Conservation (phyloP, 2,113 vertebrate genomes). For the Lophura nycthemera region DNA sequence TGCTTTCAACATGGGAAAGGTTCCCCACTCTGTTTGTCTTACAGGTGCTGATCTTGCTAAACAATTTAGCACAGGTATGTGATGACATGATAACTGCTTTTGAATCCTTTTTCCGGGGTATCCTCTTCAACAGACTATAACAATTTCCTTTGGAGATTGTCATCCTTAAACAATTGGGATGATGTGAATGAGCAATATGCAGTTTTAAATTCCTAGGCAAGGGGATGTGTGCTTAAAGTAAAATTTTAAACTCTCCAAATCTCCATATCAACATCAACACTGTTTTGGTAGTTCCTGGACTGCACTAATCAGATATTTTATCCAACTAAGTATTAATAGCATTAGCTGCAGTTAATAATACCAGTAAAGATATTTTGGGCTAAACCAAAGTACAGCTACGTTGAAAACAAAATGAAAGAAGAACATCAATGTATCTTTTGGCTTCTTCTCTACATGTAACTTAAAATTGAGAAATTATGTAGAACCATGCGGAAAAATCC, state of each 20-base stretch:
- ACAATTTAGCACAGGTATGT: background rate
- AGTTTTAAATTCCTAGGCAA: background rate
- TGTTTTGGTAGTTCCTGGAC: background rate
- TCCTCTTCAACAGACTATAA: background rate
- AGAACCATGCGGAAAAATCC: background rate
- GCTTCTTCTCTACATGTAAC: fast-evolving
- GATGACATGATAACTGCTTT: background rate
- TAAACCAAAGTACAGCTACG: background rate
- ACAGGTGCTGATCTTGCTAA: background rate
- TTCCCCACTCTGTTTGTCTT: background rate
- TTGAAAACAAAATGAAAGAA: background rate
- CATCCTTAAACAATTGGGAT: background rate
- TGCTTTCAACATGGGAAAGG: background rate
- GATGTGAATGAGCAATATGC: background rate
- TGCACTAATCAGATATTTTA: background rate
- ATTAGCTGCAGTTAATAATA: background rate
- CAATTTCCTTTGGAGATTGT: background rate
- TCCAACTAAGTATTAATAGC: background rate
- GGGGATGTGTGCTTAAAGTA: background rate
- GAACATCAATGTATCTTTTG: background rate
- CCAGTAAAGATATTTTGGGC: background rate
- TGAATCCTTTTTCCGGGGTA: background rate
- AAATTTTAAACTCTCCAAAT: constrained; percentile 13
- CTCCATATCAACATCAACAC: background rate
- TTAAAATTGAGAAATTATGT: background rate